phyloP scores from a whole-genome alignment of 2,797 vertebrate genomes.

The Lagorchestes hirsutus region DNA sequence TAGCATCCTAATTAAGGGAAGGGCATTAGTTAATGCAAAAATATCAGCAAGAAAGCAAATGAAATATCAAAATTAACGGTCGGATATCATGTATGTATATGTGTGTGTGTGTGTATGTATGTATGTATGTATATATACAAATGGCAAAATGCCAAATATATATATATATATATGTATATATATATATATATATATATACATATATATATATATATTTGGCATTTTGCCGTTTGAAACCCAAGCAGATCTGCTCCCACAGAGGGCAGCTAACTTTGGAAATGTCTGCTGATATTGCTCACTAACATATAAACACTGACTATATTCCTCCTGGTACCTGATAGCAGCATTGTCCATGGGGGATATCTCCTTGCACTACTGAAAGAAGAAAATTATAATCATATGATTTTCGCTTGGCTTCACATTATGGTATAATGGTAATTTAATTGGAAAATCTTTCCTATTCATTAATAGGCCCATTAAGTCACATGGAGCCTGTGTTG shows the following conservation, averaged over 20 bases:
- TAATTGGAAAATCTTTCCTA: too few species aligned
- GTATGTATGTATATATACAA: too few species aligned
- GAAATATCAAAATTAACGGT: background rate
- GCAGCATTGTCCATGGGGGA: background rate
- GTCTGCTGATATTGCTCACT: slow-evolving; percentile 15
- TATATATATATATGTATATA: too few species aligned
- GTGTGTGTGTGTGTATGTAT: background rate
- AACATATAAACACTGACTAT: slow-evolving; percentile 19
- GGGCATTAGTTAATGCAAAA: background rate
- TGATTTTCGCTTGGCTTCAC: too few species aligned
- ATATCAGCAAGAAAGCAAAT: background rate
- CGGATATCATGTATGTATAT: background rate
- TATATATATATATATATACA: too few species aligned
- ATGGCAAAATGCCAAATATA: too few species aligned
- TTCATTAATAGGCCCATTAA: too few species aligned
- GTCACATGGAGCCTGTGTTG: too few species aligned
- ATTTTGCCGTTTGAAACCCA: slow-evolving; percentile 29
- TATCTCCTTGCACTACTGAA: slow-evolving; percentile 3
- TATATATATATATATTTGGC: too few species aligned
- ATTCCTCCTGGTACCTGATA: slow-evolving; percentile 13
- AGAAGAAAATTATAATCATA: background rate
- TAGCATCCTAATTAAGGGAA: background rate
- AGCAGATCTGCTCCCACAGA: slow-evolving; percentile 2
- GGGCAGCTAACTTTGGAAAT: slow-evolving; percentile 22
- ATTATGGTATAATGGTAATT: too few species aligned